Conservation (phyloP, 2,888 invertebrate species). For the Drosophila mercatorum region DNA sequence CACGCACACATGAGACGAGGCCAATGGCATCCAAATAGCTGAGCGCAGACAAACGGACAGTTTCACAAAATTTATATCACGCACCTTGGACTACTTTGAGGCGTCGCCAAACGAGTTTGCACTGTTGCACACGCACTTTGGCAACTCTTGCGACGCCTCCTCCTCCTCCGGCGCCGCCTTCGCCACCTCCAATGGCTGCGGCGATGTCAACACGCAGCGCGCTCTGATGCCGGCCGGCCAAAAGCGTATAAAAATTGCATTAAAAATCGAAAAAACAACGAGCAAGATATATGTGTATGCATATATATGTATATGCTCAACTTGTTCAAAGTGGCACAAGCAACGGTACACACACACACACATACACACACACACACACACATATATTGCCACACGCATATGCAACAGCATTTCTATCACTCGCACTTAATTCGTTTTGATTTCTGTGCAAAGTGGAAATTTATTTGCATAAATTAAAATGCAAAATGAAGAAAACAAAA, state of each 20-base stretch:
- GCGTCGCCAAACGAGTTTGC: slow-evolving; percentile 69
- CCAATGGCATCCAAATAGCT: slow-evolving; percentile 48
- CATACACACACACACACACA: slow-evolving; percentile 1
- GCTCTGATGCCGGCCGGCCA: slow-evolving; percentile 69
- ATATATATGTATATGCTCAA: slow-evolving; percentile 32
- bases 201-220: slow-evolving; percentile 67
- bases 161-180: slow-evolving; percentile 2
- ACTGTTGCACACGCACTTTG: slow-evolving; percentile 60
- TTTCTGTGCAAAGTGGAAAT: slow-evolving; percentile 81
- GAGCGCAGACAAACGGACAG: slow-evolving; percentile 33
- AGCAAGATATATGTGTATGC: slow-evolving; percentile 5
- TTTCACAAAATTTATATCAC: slow-evolving; percentile 70
- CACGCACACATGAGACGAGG: slow-evolving; percentile 21
- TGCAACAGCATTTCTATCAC: slow-evolving; percentile 75
- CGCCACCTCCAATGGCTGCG: slow-evolving; percentile 13
- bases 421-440: slow-evolving; percentile 80
- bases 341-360: slow-evolving; percentile 63
- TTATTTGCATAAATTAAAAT: slow-evolving; percentile 82
- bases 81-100: slow-evolving; percentile 77
- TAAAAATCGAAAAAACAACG: slow-evolving; percentile 72
- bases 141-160: slow-evolving; percentile 59
- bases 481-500: slow-evolving; percentile 30
- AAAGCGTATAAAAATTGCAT: slow-evolving; percentile 64
- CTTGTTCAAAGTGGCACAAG: slow-evolving; percentile 71
- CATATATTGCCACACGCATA: slow-evolving; percentile 2